phyloP scores from a whole-genome alignment of 2,888 invertebrate species.

The Antitype chi region DNA sequence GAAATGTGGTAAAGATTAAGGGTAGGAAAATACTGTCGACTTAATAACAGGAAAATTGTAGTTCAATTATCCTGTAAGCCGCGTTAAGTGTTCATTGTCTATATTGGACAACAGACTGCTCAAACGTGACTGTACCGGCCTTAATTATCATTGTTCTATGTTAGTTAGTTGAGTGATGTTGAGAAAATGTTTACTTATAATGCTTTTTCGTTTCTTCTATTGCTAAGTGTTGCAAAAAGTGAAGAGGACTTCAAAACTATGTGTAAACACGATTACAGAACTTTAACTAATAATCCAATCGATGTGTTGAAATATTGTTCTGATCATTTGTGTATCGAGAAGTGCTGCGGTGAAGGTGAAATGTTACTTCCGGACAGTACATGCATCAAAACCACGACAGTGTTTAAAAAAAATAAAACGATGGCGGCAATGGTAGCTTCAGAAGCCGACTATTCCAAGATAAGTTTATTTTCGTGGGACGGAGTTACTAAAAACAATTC shows the following conservation, averaged over 20 bases:
- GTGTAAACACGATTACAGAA: slow-evolving; percentile 27
- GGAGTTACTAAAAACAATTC: not conserved
- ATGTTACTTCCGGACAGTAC: not conserved
- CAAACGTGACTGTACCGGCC: not conserved
- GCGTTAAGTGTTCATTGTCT: too few relatives aligned
- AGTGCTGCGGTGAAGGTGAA: slow-evolving; percentile 34
- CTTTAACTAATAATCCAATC: not conserved
- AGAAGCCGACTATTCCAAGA: slow-evolving; percentile 15
- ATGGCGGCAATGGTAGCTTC: not conserved
- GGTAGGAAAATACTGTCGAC: not conserved
- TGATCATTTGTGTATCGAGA: slow-evolving; percentile 23
- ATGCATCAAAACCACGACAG: not conserved
- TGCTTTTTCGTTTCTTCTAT: slow-evolving; percentile 17
- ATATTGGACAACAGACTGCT: not conserved
- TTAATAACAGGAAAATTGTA: not conserved
- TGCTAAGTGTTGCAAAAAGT: slow-evolving; percentile 32
- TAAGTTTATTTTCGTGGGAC: slow-evolving; percentile 34
- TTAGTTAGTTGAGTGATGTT: not conserved
- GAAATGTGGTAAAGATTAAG: not conserved
- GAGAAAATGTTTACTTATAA: slow-evolving; percentile 4
- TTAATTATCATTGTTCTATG: not conserved
- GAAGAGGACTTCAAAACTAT: slow-evolving; percentile 5
- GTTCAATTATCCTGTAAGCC: not conserved
- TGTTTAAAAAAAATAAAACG: not conserved
- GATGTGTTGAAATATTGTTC: slow-evolving; percentile 19